Base-by-base conservation (phyloP, 2,113 vertebrate genomes). In the Sisor rabdophorus region DNA sequence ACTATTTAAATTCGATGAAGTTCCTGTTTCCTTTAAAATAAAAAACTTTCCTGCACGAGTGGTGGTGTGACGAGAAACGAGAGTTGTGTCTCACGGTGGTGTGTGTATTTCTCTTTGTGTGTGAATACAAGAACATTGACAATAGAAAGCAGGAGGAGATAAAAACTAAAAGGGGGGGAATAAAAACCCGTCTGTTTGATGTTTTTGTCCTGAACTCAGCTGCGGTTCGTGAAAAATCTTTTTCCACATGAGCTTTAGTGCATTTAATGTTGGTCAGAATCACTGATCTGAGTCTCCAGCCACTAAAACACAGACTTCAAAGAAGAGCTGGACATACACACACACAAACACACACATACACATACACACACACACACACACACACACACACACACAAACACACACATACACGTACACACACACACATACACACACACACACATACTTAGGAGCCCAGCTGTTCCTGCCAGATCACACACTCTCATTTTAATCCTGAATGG, bases 401-500 rank as follows among this genome's bases (percentile, higher is more conserved):
- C 59, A 17, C 19, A 55, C 59, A 71, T 15, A 44, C 77, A 32
- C 36, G 20, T 28, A 68, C 56, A 58, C 13, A 64, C 53, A 75
- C 36, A 53, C 22, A 71, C 59, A 17, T 13, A 55, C 59, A 71
- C 19, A 44, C 77, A 32, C 36, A 24, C 40, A 68, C 56, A 58
- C 13, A 64, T 47, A 75, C 36, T 48, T 20, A 58, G 77, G 79
- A 79, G 22, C 0, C 75, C 70, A 55, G 56, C 71, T 11, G 75
- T 84, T 84, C 70, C 77, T 82, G 61, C 32, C 47, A 83, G 82
- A 73, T 85, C 79, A 85, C 28, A 44, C 20, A 75, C 61, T 80
- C 78, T 79, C 52, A 65, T 71, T 17, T 28, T 44, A 47, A 48
- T 11, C 71, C 44, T 54, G 70, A 47, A 22, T 1, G 8, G 6